Evolutionary conservation across 2,888 invertebrate species (phyloP), one percentile per base, ranked within the genome.

Genomic region (Dioctria rufipes): DNA sequence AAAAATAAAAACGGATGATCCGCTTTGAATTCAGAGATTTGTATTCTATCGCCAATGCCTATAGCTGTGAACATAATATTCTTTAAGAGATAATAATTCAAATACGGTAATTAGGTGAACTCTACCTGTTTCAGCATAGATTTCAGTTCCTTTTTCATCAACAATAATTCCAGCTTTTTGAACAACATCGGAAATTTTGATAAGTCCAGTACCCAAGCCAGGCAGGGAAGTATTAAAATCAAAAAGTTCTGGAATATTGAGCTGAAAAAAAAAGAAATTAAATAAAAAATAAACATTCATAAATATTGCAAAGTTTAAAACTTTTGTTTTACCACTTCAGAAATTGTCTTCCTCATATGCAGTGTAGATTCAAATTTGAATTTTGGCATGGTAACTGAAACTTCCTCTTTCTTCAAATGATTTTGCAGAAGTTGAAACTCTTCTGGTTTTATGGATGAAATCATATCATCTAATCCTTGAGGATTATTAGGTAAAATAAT

Each of bases 1-100:
- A 77, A 77, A 39, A 77, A 77, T n/a, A 39, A 13, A n/a, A 77
- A 77, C 4, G 77, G 77, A 25, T 25, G 25, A 25, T 25, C 25
- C 25, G 25, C 25, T 25, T 2, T 25, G 25, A 25, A 25, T 25
- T 25, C 25, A 25, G 25, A 25, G 25, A 0, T 25, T 25, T 25
- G 0, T 25, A 25, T 25, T 25, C 25, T 25, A 25, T 25, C 25
- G 25, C 25, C 25, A 25, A 25, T 2, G 25, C 2, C 25, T 25
- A 25, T 25, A 25, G 2, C 25, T 25, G 25, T 25, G 25, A 25
- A 25, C 25, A 25, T 25, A 25, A 25, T 25, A 25, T 25, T 25
- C 25, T 25, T 0, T 25, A 25, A 25, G 25, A 25, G 2, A 25
- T 25, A 25, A 25, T 25, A 25, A 25, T 25, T 25, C 25, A 25